Evolutionary conservation across 2,113 vertebrate genomes (phyloP).

Genomic region (Caloenas nicobarica): DNA sequence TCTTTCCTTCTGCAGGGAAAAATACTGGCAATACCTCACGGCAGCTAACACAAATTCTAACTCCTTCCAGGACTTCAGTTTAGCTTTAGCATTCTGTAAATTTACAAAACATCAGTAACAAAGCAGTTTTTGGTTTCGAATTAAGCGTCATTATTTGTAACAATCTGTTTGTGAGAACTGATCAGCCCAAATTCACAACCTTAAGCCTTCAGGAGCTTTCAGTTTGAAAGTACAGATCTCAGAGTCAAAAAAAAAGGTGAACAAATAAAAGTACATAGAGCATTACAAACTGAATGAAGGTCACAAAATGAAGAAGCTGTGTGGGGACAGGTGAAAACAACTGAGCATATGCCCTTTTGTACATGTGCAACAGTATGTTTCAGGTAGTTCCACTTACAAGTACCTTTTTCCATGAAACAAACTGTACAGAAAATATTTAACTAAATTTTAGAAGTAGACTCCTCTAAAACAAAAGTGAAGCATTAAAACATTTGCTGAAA

Average conservation of each 20-base stretch:
- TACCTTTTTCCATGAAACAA: not conserved
- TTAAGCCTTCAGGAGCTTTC: not conserved
- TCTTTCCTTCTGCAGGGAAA: not conserved
- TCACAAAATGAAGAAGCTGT: rapidly evolving
- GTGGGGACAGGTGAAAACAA: not conserved
- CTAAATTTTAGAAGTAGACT: not conserved
- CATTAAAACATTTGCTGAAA: not conserved
- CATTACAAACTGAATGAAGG: not conserved
- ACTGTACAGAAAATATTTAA: not conserved
- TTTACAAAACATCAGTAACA: not conserved
- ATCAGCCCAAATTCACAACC: not conserved
- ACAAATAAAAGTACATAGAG: not conserved
- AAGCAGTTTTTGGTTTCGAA: not conserved
- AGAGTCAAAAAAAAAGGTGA: not conserved
- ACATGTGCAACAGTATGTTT: not conserved
- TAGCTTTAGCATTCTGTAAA: not conserved
- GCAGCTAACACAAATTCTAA: not conserved
- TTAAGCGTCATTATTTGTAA: not conserved
- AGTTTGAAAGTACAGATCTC: not conserved
- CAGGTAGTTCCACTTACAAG: not conserved
- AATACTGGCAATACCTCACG: not conserved
- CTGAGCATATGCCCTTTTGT: not conserved
- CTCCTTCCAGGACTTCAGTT: not conserved
- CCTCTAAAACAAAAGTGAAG: not conserved
- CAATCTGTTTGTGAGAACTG: not conserved